Base-by-base conservation (phyloP, 2,113 vertebrate genomes). In the Bagarius yarrelli region DNA sequence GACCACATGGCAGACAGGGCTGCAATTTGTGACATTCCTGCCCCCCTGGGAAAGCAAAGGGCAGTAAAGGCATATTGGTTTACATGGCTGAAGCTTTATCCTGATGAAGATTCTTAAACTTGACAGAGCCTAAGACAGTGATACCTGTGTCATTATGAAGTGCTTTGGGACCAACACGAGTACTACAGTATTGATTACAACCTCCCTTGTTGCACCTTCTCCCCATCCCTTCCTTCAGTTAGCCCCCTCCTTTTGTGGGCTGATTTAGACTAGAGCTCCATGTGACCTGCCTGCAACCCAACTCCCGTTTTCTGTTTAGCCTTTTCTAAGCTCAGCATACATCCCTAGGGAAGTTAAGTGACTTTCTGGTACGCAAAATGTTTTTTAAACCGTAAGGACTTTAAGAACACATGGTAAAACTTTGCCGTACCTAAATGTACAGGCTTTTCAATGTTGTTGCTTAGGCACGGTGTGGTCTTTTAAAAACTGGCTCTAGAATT, bases 1-100 rank as follows among this genome's bases (percentile, higher is more conserved):
- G 80, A 60, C 52, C 67, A 81, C 30, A 80, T 69, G 71, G 72
- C 85, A 84, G 79, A 83, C 71, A 71, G 76, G 63, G 75, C 34
- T n/a, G 80, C 77, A 82, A 84, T 86, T 84, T 85, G 78, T 81
- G 79, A 82, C 80, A 84, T 87, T 88, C 85, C 64, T 84, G 71
- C 69, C 76, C 78, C 57, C 63, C 71, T 72, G 81, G 78, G 81
- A 87, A 84, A 79, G 69, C 74, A 63, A 57, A 52, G 13, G 72
- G 60, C 75, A 83, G 78, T 53, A 34, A 52, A 63, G 79, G 52
- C 36, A 66, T 83, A 82, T 87, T 76, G 80, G 71, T 82, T 87
- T 87, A 73, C 84, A 81, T 52, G 55, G 82, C 63, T 52, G 21
- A 66, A 60, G 61, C 79, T 78, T 60, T 81, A 66, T 77, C 63